Percentiles rank a stretch among this genome's conserved stretches.
Conservation (phyloP, 2,113 vertebrate species). For the Muntiacus reevesi region DNA sequence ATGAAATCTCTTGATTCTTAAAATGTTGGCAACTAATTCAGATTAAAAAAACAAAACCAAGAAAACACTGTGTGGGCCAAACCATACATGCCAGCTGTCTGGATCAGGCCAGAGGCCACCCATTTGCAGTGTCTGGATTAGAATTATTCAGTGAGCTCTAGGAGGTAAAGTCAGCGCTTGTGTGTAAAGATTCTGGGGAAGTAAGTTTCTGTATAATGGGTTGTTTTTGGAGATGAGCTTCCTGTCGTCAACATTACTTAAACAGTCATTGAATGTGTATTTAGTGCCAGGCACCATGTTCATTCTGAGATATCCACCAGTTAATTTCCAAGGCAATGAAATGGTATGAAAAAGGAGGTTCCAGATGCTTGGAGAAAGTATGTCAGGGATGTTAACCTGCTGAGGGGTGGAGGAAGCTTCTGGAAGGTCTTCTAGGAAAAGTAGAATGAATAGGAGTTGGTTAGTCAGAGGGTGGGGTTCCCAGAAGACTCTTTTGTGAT, state of each 20-base stretch:
- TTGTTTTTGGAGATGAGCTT: not conserved
- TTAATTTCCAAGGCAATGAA: not conserved
- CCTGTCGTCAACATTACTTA: not conserved
- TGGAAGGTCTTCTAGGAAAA: not conserved
- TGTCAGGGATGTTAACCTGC: not conserved
- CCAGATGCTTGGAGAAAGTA: not conserved
- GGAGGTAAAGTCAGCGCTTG: not conserved
- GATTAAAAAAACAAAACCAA: not conserved
- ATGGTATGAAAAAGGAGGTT: not conserved
- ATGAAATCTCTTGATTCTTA: not conserved
- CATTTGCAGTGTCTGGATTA: not conserved
- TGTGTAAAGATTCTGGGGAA: not conserved
- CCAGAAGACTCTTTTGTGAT: not conserved
- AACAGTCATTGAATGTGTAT: not conserved
- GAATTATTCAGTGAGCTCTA: not conserved
- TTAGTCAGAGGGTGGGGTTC: not conserved
- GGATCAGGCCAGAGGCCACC: not conserved
- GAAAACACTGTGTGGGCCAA: not conserved
- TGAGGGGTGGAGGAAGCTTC: not conserved
- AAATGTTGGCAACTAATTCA: conserved; percentile 11
- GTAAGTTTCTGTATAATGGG: not conserved
- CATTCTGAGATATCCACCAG: not conserved
- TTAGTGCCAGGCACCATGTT: not conserved
- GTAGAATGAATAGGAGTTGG: not conserved
- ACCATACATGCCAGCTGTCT: not conserved